Evolutionary conservation across 2,113 vertebrate species (phyloP), one percentile per base, ranked within the genome.

Genomic region (Solea senegalensis): DNA sequence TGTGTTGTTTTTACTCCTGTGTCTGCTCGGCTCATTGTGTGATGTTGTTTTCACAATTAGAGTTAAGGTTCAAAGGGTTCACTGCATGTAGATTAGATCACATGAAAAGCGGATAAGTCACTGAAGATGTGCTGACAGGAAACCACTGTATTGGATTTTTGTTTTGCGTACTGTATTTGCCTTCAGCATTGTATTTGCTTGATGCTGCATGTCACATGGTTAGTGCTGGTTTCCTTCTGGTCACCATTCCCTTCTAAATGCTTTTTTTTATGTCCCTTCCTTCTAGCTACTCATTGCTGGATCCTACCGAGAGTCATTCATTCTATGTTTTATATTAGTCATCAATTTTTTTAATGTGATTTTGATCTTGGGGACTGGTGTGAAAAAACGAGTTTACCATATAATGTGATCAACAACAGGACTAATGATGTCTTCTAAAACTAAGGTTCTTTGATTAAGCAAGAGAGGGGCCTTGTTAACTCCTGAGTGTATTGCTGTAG

Each of bases 141-240:
- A 27, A 39, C 13, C 43, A 50, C 1, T n/a, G 21, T 28, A n/a
- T 15, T 69, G n/a, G 13, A 9, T 27, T 62, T 41, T 39, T 69
- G n/a, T 46, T 7, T 43, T 1, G 7, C 12, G 15, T 34, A 10
- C 45, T 45, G 44, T 51, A 16, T 60, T 40, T 40, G 65, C 51
- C 69, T 5, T 43, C 21, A 57, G 62, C 41, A 26, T 62, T 51
- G 10, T 53, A 41, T 55, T 71, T 53, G 48, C 51, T 71, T 63
- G 28, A 66, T 45, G 44, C 12, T 62, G 41, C 12, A 15, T 73
- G 54, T 85, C 50, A 83, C 63, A 79, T 65, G 77, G 81, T 11
- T 9, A 34, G 34, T 34, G 34, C 43, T 73, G 10, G 26, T 67
- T 72, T 64, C 15, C 46, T 43, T 56, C 9, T 26, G 44, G 48